Evolutionary conservation across 53 echinoderm and acorn worm genomes (phyloP), one percentile per base, ranked within the genome.

Genomic region (Henricia sp.): DNA sequence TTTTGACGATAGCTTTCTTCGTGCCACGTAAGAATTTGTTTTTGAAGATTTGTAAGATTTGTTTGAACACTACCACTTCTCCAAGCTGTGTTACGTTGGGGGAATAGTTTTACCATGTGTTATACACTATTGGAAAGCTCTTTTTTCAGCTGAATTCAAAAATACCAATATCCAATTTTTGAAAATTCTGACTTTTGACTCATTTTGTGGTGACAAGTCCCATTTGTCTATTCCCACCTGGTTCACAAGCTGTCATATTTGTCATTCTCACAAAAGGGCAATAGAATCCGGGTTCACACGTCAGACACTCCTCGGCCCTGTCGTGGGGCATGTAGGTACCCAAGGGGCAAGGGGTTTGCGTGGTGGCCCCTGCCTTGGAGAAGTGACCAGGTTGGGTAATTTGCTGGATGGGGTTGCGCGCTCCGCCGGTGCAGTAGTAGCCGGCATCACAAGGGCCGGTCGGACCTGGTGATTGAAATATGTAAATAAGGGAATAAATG

Each of bases 281-380:
- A 50, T 94, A 94, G 82, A 94, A 96, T 17, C 96, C 96, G 12
- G 94, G 84, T 50, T 96, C 90, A 44, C 96, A 94, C 20, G 37
- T 68, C 55, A 86, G 88, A 73, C 99, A 97, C 9, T 67, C 88
- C 14, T 94, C 99, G 5, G 92, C 94, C 46, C 99, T 64, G 53
- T 97, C 99, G 48, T 90, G 88, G 10, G 99, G 99, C 99, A 94
- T 94, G 84, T 94, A 97, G 46, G 90, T 89, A 5, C 99, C 99
- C 6, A 90, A 92, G 6, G 67, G 70, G 50, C 99, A 97, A 10
- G 90, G 63, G 59, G 90, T 94, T 19, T 90, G 90, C 65, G 87
- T 91, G 39, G 97, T 93, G 24, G 97, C 94, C 0, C 97, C 97
- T 0, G 55, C 57, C 43, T 90, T 88, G 0, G 99, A 94, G 86